phyloP scores from a whole-genome alignment of 2,888 invertebrate species.

The Notodonta dromedarius region DNA sequence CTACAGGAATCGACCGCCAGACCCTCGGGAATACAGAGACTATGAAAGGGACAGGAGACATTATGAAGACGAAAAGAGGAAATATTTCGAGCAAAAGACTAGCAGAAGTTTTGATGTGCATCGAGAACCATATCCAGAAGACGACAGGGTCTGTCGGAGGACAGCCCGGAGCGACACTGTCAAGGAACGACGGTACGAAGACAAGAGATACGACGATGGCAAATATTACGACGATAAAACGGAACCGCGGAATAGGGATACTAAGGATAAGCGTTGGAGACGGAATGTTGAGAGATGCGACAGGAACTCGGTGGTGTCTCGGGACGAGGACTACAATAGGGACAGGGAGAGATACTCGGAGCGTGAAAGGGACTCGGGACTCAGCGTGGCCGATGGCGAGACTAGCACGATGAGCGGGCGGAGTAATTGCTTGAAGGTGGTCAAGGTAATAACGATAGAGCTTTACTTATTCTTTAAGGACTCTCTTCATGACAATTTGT shows the following conservation, averaged over 20 bases:
- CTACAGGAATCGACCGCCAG: constrained; percentile 41
- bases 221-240: constrained; percentile 60
- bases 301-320: constrained; percentile 61
- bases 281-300: constrained; percentile 63
- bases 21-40: constrained; percentile 49
- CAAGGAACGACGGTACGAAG: constrained; percentile 23
- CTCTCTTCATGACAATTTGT: too few species aligned
- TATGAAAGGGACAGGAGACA: constrained; percentile 49
- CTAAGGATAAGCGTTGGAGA: constrained; percentile 52
- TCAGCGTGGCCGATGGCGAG: constrained; percentile 74
- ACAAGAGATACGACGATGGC: constrained; percentile 47
- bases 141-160: constrained; percentile 50
- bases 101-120: constrained; percentile 69
- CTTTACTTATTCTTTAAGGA: too few species aligned
- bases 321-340: constrained; percentile 61
- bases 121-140: constrained; percentile 54
- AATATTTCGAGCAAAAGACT: constrained; percentile 60
- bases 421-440: constrained; percentile 71
- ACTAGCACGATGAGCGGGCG: constrained; percentile 70
- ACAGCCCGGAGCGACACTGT: constrained; percentile 62
- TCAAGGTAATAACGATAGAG: constrained; percentile 62
- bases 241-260: constrained; percentile 42
- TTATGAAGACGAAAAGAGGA: constrained; percentile 57
- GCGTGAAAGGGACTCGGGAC: constrained; percentile 70
- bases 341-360: constrained; percentile 65